Base-by-base conservation (phyloP, 2,113 vertebrate species). In the Indri indri region DNA sequence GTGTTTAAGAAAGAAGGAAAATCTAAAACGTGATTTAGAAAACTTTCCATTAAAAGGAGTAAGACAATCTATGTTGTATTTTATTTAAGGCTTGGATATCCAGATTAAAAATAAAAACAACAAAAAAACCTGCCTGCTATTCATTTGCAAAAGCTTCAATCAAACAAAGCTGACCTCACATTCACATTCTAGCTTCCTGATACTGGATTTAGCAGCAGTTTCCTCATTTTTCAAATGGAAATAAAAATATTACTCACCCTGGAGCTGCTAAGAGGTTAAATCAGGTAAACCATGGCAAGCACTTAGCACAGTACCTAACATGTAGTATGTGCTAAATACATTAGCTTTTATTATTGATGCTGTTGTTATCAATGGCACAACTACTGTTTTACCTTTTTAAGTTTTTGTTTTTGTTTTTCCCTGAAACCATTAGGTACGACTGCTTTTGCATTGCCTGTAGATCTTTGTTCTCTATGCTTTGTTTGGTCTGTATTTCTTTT, bases 151-250 rank as follows among this genome's bases (percentile, higher is more conserved):
- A 97, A 76, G 27, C 52, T 83, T 37, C 32, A 30, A 4, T 81
- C 22, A 70, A 14, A 40, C 18, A 20, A 70, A 87, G 37, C 27
- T 77, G 50, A 77, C 27, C 66, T 94, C 47, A 82, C 0, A 1
- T 76, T 93, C 40, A 84, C 59, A 80, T 83, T 88, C 73, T 59
- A 79, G 50, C 18, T 91, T 96, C 27, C 3, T 52, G 71, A 74
- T 79, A 50, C 0, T 90, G 30, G 14, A 66, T 95, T 93, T 66
- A 87, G 73, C 50, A 68, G 23, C 30, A 32, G 30, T 97, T 97
- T 95, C 65, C 83, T 97, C n/a, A 91, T 91, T 32, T 63, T 97
- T 73, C 37, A 70, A 84, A 30, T 52, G 66, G 57, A 90, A 89
- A 37, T 65, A 94, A 88, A 92, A 70, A 79, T 81, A 34, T 54